Evolutionary conservation across 2,888 invertebrate species (phyloP).

Genomic region (Campopleginae sp.): DNA sequence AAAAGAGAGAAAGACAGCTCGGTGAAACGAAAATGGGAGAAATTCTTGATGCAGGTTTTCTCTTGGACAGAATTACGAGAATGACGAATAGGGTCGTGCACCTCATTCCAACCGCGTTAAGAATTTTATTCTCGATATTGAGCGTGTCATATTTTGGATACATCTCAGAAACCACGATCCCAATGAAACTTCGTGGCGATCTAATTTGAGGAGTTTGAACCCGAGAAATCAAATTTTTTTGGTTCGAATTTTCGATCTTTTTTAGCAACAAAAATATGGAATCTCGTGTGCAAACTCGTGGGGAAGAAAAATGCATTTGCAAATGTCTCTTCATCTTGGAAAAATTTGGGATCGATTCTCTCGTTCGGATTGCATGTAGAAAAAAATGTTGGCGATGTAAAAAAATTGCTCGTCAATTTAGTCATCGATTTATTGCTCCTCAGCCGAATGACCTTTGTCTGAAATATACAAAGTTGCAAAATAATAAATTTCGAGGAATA

Average conservation of each 20-base stretch:
- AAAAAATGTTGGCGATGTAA: no score
- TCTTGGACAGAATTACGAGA: conserved; percentile 38
- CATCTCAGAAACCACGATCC: not conserved
- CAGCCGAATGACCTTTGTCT: not conserved
- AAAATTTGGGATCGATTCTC: no score
- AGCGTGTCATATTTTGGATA: not conserved
- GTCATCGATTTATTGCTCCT: not conserved
- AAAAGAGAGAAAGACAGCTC: not conserved
- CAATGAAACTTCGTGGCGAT: not conserved
- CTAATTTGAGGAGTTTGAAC: no score
- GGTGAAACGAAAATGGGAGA: not conserved
- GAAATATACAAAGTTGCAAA: not conserved
- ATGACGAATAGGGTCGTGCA: conserved; percentile 70
- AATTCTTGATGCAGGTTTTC: not conserved
- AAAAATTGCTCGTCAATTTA: no score
- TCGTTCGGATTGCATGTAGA: no score
- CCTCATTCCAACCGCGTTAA: conserved; percentile 28
- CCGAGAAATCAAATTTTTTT: no score
- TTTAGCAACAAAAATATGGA: no score
- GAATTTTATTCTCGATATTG: conserved; percentile 1
- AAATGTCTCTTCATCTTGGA: no score
- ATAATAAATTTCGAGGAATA: not conserved
- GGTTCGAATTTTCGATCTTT: no score
- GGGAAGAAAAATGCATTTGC: no score
- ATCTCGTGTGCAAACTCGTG: no score